Evolutionary conservation across 1,140 invertebrate species (phyloP), one percentile per base, ranked within the genome.

Genomic region (Eciton burchellii): DNA sequence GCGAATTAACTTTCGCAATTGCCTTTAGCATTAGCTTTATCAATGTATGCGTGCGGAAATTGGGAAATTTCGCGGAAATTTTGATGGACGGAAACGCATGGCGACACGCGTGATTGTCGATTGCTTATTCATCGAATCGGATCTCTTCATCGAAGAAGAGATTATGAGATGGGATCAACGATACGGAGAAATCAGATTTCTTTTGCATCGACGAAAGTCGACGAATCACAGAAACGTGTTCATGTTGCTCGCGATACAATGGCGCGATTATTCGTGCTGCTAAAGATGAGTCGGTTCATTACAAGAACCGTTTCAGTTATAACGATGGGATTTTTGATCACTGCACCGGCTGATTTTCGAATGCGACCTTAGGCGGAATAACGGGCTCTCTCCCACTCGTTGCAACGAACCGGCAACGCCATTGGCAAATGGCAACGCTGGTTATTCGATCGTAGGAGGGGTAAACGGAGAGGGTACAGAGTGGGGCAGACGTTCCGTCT

Each of bases 341-440:
- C 14, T 45, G 29, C 21, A 70, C 49, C 65, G 56, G 72, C 43
- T 76, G 84, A 87, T 86, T 87, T 86, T 87, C 85, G 43, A 83
- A 82, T 70, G 59, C 81, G 72, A 86, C 49, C 85, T 86, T 77
- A 83, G 70, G 81, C 35, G 72, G 56, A 70, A 57, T 84, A 77
- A 83, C 82, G 82, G 72, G 63, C 68, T 59, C 54, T 72, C 26
- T 73, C 85, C 85, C 74, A 72, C 84, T 84, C 68, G 47, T 83
- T 88, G 72, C 82, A 82, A 63, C 85, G 77, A 83, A 68, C 86
- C 74, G 84, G 86, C 84, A 86, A 86, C 84, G 86, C 84, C 82
- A 86, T 87, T 87, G 86, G 85, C 82, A 84, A 88, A 83, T 59
- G 82, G 85, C 84, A 86, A 87, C 74, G 82, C 70, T 70, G 74